phyloP scores from a whole-genome alignment of 2,888 invertebrate species.

The Frankliniella fusca region DNA sequence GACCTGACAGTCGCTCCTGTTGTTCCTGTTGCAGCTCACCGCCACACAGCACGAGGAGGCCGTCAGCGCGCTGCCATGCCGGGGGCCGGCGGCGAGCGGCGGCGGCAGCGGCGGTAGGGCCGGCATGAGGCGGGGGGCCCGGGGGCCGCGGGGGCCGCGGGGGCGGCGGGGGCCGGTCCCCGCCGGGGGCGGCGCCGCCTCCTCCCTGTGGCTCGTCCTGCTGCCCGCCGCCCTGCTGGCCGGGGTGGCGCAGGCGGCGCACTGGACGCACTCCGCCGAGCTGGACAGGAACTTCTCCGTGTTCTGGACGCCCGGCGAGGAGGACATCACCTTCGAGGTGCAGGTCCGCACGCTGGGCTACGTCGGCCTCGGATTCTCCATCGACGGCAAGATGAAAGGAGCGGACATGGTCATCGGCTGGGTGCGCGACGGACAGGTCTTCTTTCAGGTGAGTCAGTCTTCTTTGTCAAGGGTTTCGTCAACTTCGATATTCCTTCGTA shows the following conservation, averaged over 20 bases:
- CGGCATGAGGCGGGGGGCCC: constrained; percentile 10
- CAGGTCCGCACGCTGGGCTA: constrained; percentile 80
- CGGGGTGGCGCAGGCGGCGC: constrained; percentile 41
- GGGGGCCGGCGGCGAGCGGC: constrained; percentile 49
- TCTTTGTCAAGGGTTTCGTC: no score
- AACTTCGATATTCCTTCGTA: no score
- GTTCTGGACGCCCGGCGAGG: constrained; percentile 67
- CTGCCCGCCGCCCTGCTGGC: neutral
- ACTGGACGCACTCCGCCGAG: constrained; percentile 56
- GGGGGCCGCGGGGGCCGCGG: neutral
- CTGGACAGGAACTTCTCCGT: constrained; percentile 58
- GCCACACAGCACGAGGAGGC: neutral
- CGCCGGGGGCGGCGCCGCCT: neutral
- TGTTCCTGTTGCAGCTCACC: neutral
- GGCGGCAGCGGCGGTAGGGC: constrained; percentile 48
- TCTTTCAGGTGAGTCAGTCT: constrained; percentile 73
- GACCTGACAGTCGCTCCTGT: neutral
- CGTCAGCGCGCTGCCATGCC: neutral
- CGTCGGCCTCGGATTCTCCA: constrained; percentile 80
- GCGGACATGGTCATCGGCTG: constrained; percentile 85
- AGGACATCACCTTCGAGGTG: constrained; percentile 76
- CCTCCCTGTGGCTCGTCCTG: neutral
- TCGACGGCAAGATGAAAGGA: constrained; percentile 71
- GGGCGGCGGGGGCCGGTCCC: neutral
- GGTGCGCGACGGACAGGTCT: constrained; percentile 72